Conservation (phyloP, 2,113 vertebrate genomes). For the Balaeniceps rex region DNA sequence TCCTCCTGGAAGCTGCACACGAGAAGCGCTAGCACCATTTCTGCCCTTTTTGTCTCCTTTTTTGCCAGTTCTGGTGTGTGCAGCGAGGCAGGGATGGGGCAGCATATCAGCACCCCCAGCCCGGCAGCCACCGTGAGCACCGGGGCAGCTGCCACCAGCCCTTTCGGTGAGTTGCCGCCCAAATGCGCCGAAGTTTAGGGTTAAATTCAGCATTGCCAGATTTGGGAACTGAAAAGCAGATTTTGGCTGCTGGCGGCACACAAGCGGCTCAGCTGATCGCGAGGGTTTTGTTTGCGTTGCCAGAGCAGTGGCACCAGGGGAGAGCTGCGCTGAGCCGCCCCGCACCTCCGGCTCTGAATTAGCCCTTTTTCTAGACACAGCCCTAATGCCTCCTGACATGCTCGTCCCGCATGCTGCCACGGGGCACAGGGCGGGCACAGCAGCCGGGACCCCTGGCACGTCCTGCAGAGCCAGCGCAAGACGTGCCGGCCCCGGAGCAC, state of each 20-base stretch:
- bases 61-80: rapidly evolving
- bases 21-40: rapidly evolving
- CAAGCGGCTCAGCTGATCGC: background rate
- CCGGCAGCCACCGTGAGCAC: rapidly evolving
- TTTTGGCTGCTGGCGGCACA: background rate
- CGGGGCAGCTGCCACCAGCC: background rate
- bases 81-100: background rate
- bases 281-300: background rate
- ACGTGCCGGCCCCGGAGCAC: background rate
- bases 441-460: rapidly evolving
- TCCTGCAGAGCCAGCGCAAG: background rate
- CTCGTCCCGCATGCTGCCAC: background rate
- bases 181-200: background rate
- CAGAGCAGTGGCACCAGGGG: background rate
- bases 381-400: background rate
- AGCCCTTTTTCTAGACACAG: background rate
- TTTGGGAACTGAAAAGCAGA: background rate
- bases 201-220: background rate
- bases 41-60: background rate
- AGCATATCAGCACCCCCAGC: background rate
- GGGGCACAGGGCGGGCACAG: background rate
- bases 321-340: background rate
- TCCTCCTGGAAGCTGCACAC: background rate
- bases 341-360: background rate
- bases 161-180: background rate